A percentile compares a stretch with the other conserved stretches of the same genome.
These are phyloP conservation scores for Lycodopsis pacificus DNA, from an alignment of 2,797 vertebrate genomes.

Conservation along the genomic window DNA sequence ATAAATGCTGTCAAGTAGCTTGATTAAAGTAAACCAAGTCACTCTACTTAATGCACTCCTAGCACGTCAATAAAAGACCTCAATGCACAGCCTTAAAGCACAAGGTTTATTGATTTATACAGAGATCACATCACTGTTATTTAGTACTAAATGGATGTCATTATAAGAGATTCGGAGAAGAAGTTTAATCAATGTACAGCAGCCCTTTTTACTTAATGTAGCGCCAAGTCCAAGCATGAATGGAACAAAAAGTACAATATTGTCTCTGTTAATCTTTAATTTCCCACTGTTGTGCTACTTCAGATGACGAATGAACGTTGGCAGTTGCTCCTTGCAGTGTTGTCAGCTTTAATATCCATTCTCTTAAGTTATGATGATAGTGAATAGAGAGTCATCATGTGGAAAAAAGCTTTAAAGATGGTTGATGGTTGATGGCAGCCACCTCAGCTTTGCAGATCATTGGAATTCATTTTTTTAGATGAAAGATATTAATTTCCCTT, in stretches of 20 bases:
- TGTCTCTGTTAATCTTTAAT: slow-evolving; percentile 10
- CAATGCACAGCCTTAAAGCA: not conserved
- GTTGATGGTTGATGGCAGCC: slow-evolving; percentile 1
- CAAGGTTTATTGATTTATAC: slow-evolving; percentile 15
- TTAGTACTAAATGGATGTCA: slow-evolving; percentile 4
- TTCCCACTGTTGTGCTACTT: slow-evolving; percentile 14
- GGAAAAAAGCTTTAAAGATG: slow-evolving; percentile 8
- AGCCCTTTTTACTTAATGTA: slow-evolving; percentile 8
- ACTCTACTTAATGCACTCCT: slow-evolving; percentile 2
- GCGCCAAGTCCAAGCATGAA: slow-evolving; percentile 2
- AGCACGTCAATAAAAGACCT: slow-evolving; percentile 1
- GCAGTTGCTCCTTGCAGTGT: not conserved
- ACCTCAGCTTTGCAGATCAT: not conserved
- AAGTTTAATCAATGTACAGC: slow-evolving; percentile 21
- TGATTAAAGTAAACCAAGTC: not conserved
- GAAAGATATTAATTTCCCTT: not conserved
- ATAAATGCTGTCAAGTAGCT: not conserved
- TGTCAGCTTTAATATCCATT: slow-evolving; percentile 18
- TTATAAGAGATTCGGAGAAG: not conserved
- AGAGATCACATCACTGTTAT: slow-evolving; percentile 16
- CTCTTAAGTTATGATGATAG: slow-evolving; percentile 14
- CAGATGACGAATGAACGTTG: slow-evolving; percentile 12
- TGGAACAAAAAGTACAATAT: slow-evolving; percentile 21
- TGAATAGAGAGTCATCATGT: not conserved
- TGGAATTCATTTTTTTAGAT: not conserved